A percentile compares a stretch with the other conserved stretches of the same genome.
Evolutionary conservation across 2,797 vertebrate species (phyloP).

Genomic region (Gallinago nigripennis): DNA sequence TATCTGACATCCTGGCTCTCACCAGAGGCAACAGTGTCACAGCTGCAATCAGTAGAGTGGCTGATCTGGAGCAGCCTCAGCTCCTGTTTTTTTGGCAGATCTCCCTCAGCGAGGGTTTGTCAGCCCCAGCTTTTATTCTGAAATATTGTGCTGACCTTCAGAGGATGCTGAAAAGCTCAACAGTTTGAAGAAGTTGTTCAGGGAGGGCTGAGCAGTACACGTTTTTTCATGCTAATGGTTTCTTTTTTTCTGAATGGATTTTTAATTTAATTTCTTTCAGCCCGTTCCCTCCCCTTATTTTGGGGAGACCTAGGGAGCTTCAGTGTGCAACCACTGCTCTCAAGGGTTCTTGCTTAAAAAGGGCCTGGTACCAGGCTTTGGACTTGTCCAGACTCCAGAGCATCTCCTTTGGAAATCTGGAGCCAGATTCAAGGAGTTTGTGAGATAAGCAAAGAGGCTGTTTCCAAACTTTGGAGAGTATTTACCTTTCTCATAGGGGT

Average conservation of each 20-base stretch:
- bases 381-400: not conserved
- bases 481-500: constrained; percentile 23
- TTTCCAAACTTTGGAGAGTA: constrained; percentile 4
- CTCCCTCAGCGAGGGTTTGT: constrained; percentile 25
- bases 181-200: constrained; percentile 2
- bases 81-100: constrained; percentile 35
- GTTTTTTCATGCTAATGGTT: constrained; percentile 2
- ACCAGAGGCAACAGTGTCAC: constrained; percentile 54
- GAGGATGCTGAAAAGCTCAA: constrained; percentile 3
- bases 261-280: not conserved
- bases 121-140: constrained; percentile 31
- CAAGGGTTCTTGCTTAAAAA: not conserved
- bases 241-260: not conserved
- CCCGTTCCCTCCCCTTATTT: not conserved
- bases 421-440: constrained; percentile 9
- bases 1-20: constrained; percentile 40
- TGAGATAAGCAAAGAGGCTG: constrained; percentile 32
- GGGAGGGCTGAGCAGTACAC: not conserved
- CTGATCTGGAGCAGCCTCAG: constrained; percentile 27
- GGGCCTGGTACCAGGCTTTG: not conserved
- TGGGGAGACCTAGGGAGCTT: not conserved
- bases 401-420: not conserved
- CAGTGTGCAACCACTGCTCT: not conserved
- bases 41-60: constrained; percentile 55
- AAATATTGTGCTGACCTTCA: constrained; percentile 51